Evolutionary conservation across 2,888 invertebrate species (phyloP), one percentile per base, ranked within the genome.

Genomic region (Tridacna gigas): DNA sequence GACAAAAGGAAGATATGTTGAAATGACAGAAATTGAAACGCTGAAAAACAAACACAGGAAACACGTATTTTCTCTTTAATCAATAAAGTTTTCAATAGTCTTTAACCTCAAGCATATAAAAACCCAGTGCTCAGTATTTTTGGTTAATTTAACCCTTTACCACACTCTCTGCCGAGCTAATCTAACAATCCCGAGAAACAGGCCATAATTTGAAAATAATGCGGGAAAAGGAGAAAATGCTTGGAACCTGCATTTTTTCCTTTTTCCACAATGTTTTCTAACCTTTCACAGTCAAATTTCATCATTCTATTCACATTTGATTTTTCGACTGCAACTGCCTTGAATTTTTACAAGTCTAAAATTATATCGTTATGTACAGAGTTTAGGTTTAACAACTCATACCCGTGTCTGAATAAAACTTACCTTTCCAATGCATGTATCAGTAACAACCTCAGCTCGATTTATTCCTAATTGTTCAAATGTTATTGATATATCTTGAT

Each of bases 391-490:
- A n/a, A n/a, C n/a, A n/a, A n/a, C n/a, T n/a, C n/a, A n/a, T 37
- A 37, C 37, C 3, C 37, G 37, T 37, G 37, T 37, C 37, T 37
- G 37, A 37, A 37, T 2, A 37, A 37, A 37, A 7, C 37, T 37
- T 88, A 89, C 90, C 88, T 89, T 91, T 65, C 90, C 90, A 11
- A 89, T 47, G 48, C 77, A 80, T 18, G 88, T 86, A 20, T 89
- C 87, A 25, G 84, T 83, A n/a, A 90, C 82, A 25, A 88, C 73
- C n/a, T 88, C 86, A 26, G 80, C 75, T 13, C 78, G 82, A 0
- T 80, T 88, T 56, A 92, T 91, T 22, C 91, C 91, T n/a, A 91
- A 80, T 60, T 91, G 91, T 5, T 86, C 88, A 82, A 91, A 92
- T 37, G 89, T 89, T 26, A 91, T 81, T 7, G 89, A 80, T 22